Evolutionary conservation across 2,797 vertebrate genomes (phyloP).

Genomic region (Parotocinclus haroldoi): DNA sequence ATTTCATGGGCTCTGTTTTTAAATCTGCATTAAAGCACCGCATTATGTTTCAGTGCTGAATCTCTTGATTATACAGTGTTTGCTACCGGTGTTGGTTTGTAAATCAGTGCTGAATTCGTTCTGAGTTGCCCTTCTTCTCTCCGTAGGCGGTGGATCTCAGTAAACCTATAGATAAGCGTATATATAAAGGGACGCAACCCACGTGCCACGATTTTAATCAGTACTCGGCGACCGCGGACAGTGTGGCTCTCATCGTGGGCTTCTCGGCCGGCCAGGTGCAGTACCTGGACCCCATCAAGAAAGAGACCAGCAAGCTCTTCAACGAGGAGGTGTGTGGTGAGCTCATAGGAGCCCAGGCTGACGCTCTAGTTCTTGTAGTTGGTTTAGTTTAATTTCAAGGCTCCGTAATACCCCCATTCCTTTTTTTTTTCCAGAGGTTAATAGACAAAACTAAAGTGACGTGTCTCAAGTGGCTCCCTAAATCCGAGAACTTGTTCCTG

Average conservation of each 20-base stretch:
- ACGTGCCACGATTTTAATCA: conserved; percentile 92
- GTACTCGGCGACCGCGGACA: conserved; percentile 83
- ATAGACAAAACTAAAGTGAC: conserved; percentile 93
- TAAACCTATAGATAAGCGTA: conserved; percentile 88
- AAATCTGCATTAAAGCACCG: too few relatives aligned
- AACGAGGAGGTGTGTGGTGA: conserved; percentile 80
- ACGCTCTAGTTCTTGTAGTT: too few relatives aligned
- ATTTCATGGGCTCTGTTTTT: too few relatives aligned
- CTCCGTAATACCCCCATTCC: background rate
- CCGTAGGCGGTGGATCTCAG: conserved; percentile 84
- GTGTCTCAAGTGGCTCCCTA: conserved; percentile 85
- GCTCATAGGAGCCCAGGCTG: too few relatives aligned
- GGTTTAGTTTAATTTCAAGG: background rate
- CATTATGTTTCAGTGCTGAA: too few relatives aligned
- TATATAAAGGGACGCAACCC: conserved; percentile 90
- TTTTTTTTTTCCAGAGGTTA: conserved; percentile 69
- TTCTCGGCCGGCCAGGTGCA: conserved; percentile 89
- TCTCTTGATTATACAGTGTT: too few relatives aligned
- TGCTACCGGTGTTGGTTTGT: too few relatives aligned
- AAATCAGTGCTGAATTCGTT: too few relatives aligned
- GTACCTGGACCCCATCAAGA: conserved; percentile 87
- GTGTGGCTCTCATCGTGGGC: conserved; percentile 84
- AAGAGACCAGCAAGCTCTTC: conserved; percentile 89
- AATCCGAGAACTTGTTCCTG: conserved; percentile 85
- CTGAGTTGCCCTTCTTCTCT: conserved; percentile 22